phyloP scores from a whole-genome alignment of 2,113 vertebrate species.

The Tringa solitaria region DNA sequence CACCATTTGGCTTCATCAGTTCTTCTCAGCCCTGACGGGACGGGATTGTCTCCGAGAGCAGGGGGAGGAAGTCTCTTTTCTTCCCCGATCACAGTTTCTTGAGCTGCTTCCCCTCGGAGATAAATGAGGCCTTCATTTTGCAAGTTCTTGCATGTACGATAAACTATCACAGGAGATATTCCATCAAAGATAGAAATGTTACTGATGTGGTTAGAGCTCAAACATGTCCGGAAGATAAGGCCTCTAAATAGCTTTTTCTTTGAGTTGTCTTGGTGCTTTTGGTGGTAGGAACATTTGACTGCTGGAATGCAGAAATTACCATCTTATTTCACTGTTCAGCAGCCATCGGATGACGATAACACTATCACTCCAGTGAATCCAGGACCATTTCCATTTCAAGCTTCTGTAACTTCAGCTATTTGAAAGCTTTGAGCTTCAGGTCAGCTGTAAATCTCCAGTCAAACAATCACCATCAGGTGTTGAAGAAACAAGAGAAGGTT shows the following conservation, averaged over 20 bases:
- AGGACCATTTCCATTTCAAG: neutral
- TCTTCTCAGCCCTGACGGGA: neutral
- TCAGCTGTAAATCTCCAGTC: constrained; percentile 12
- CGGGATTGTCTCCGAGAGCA: neutral
- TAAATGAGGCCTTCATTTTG: neutral
- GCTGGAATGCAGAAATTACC: neutral
- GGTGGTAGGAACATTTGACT: neutral
- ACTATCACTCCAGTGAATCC: neutral
- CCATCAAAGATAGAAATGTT: neutral
- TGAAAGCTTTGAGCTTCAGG: neutral
- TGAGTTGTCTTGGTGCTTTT: neutral
- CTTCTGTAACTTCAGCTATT: neutral
- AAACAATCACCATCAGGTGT: constrained; percentile 13
- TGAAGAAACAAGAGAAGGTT: constrained; percentile 42
- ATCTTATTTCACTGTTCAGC: neutral
- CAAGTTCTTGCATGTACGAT: neutral
- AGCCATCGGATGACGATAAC: neutral
- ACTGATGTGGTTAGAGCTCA: neutral
- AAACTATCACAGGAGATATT: neutral
- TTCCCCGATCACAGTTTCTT: neutral
- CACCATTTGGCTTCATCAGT: neutral
- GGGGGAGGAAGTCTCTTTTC: neutral
- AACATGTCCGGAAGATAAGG: neutral
- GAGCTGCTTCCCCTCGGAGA: neutral
- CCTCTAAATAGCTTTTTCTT: neutral